These are phyloP conservation scores for Drosophila setosimentum DNA, from an alignment of 2,888 invertebrate species.

Conservation along the genomic window DNA sequence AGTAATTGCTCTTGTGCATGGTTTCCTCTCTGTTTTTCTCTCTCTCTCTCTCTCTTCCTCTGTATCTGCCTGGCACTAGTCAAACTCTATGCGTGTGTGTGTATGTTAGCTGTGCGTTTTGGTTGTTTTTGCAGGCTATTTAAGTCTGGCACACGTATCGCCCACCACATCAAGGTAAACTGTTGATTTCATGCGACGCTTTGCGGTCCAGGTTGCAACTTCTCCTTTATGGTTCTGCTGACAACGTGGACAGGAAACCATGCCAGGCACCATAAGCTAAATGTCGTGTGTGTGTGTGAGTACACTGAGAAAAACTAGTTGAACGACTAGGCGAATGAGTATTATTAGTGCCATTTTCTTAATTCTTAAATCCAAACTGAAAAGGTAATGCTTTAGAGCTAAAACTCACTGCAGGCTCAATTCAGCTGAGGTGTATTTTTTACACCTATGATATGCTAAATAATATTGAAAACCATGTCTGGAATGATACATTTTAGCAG, in stretches of 20 bases:
- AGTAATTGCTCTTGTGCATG: constrained; percentile 76
- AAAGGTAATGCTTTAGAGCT: background rate
- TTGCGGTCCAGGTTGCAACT: constrained; percentile 42
- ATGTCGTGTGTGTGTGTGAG: constrained; percentile 3
- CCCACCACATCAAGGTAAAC: constrained; percentile 69
- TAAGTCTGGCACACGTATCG: constrained; percentile 48
- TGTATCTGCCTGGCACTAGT: constrained; percentile 24
- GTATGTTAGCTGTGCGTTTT: constrained; percentile 46
- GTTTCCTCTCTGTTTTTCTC: constrained; percentile 9
- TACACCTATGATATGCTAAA: background rate
- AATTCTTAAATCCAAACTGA: background rate
- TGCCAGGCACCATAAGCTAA: background rate
- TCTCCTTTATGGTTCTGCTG: constrained; percentile 19
- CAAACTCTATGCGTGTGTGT: constrained; percentile 6
- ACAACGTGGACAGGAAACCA: constrained; percentile 26
- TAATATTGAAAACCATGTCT: background rate
- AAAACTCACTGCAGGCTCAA: background rate
- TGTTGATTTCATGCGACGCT: constrained; percentile 71
- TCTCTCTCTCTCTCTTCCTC: constrained; percentile 8
- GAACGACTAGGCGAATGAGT: background rate
- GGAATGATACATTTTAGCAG: background rate
- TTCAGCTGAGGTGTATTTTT: background rate
- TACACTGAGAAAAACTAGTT: constrained; percentile 4
- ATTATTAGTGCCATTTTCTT: background rate
- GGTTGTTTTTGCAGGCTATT: constrained; percentile 64